phyloP scores from a whole-genome alignment of 2,797 vertebrate species.

The Trachops cirrhosus region DNA sequence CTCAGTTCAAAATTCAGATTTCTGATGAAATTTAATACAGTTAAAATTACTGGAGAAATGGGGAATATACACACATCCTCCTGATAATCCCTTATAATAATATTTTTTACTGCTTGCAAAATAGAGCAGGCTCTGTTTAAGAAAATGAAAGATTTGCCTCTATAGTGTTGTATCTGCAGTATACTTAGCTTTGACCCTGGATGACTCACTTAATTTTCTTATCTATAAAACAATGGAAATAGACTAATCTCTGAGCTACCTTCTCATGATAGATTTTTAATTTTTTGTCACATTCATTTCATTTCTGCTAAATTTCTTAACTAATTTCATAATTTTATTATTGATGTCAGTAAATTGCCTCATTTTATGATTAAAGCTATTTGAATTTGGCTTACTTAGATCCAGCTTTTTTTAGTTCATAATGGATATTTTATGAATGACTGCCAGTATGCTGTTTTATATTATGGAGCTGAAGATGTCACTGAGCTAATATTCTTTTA shows the following conservation, averaged over 20 bases:
- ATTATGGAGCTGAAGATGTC: background rate
- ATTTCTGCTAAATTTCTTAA: background rate
- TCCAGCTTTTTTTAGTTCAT: background rate
- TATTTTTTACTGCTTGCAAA: background rate
- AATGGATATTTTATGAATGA: background rate
- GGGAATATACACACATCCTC: background rate
- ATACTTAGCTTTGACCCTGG: background rate
- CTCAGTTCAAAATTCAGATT: background rate
- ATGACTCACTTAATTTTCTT: background rate
- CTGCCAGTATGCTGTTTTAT: background rate
- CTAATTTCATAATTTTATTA: background rate
- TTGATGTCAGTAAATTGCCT: background rate
- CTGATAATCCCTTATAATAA: background rate
- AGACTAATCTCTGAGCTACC: background rate
- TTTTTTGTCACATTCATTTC: background rate
- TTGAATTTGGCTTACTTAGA: background rate
- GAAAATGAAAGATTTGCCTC: background rate
- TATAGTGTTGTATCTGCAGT: background rate
- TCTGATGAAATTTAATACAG: background rate
- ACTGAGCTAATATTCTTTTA: background rate
- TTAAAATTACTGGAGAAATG: background rate
- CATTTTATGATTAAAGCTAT: background rate
- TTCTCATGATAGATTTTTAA: background rate
- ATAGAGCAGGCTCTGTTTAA: background rate
- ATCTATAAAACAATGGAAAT: background rate